A percentile compares a stretch with the other conserved stretches of the same genome.
Evolutionary conservation across 2,113 vertebrate genomes (phyloP).

Genomic region (Podarcis cretensis): DNA sequence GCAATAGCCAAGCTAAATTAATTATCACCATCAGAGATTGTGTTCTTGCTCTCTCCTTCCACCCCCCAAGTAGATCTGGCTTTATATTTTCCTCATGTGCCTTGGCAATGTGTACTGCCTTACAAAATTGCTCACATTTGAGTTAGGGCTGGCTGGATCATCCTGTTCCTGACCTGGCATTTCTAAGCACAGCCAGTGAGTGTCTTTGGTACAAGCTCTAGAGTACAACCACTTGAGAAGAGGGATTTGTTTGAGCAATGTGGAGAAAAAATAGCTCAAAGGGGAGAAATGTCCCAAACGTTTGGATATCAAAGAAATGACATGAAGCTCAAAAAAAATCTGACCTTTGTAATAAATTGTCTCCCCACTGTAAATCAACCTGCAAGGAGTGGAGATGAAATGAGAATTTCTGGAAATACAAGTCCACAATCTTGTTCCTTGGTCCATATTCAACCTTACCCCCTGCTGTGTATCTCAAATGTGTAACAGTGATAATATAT

Average conservation of each 20-base stretch:
- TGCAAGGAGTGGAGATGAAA: background rate
- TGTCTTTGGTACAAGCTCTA: background rate
- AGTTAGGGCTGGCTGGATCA: background rate
- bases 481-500: background rate
- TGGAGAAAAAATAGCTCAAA: conserved; percentile 46
- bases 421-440: too few relatives aligned
- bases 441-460: background rate
- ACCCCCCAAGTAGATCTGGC: background rate
- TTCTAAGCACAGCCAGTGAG: conserved; percentile 32
- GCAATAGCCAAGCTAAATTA: background rate
- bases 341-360: conserved; percentile 23
- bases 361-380: background rate
- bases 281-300: conserved; percentile 35
- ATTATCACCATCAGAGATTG: background rate
- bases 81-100: rapidly evolving
- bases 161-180: conserved; percentile 53
- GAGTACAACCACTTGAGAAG: background rate
- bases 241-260: conserved; percentile 38
- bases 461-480: background rate
- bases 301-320: conserved; percentile 21
- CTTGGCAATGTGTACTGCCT: conserved; percentile 16
- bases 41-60: background rate
- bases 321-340: conserved; percentile 19
- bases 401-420: background rate
- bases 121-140: background rate